Evolutionary conservation across 1,140 invertebrate genomes (phyloP).

Genomic region (Babylonia areolata): DNA sequence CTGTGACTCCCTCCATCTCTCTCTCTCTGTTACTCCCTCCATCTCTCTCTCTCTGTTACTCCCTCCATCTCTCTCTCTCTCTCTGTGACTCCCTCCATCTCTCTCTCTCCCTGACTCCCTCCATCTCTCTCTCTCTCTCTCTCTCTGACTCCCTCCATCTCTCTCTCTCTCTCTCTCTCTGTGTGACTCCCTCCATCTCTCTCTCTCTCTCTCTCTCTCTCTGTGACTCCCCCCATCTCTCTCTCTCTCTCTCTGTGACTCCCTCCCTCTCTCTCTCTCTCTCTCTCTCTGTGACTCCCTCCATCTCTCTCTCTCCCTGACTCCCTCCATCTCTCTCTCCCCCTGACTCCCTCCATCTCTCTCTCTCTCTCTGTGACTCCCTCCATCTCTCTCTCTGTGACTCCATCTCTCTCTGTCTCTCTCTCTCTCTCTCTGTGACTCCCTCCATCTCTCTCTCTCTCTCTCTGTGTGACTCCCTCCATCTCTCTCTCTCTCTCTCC

Average conservation of each 20-base stretch:
- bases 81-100: neutral
- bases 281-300: neutral
- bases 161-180: neutral
- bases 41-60: neutral
- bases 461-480: neutral
- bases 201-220: neutral
- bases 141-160: neutral
- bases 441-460: neutral
- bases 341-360: neutral
- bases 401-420: too few relatives aligned
- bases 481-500: neutral
- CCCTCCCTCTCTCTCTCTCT: slow-evolving; percentile 2
- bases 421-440: neutral
- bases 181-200: neutral
- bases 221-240: neutral
- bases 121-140: neutral
- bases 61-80: neutral
- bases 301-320: neutral
- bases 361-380: neutral
- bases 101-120: neutral
- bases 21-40: neutral
- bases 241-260: neutral
- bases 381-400: neutral
- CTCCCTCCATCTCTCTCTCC: neutral
- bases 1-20: neutral